Evolutionary conservation across 2,113 vertebrate species (phyloP).

Genomic region (Marmota monax): DNA sequence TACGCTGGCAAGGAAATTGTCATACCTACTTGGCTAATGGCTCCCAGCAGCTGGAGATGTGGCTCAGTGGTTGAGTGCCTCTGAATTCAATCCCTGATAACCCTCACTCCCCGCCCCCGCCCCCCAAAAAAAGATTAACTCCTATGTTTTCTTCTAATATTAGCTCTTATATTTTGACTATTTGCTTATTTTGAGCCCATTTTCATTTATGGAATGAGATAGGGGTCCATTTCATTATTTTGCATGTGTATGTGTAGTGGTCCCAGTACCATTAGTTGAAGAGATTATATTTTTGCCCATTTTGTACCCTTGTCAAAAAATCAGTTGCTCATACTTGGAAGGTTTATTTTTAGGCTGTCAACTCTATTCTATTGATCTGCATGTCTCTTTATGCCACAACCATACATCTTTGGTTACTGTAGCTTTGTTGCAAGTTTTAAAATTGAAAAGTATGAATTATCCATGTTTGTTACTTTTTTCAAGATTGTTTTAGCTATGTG

Average conservation of each 20-base stretch:
- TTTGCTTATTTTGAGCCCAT: neutral
- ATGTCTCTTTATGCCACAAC: neutral
- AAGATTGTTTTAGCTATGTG: neutral
- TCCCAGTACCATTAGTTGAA: neutral
- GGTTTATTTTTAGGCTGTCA: neutral
- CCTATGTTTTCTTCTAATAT: neutral
- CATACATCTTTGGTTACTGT: neutral
- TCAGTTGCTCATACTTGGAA: neutral
- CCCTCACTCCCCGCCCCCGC: no score
- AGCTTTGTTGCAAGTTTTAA: neutral
- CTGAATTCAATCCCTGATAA: no score
- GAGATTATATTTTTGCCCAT: neutral
- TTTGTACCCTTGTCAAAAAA: neutral
- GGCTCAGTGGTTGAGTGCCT: no score
- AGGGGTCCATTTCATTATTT: neutral
- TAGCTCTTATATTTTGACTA: neutral
- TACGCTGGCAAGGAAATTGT: no score
- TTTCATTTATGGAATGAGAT: neutral
- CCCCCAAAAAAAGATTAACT: no score
- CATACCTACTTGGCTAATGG: no score
- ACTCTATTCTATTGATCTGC: neutral
- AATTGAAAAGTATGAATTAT: neutral
- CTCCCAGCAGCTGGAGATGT: no score
- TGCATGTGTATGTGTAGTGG: neutral
- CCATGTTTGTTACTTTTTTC: neutral